Evolutionary conservation across 2,797 vertebrate genomes (phyloP).

Genomic region (Gallinago solitaria): DNA sequence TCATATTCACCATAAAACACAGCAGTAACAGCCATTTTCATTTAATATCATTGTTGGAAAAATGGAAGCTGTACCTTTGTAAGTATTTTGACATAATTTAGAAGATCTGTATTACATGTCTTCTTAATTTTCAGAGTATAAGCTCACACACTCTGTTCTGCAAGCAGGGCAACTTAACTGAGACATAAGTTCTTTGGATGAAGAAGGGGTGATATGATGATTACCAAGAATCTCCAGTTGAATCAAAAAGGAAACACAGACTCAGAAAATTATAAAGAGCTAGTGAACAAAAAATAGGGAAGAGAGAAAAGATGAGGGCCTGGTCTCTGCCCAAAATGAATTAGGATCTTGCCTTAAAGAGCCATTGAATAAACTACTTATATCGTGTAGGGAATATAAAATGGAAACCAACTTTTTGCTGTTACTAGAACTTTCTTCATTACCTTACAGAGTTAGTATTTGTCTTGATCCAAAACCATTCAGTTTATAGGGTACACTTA

Average conservation of each 20-base stretch:
- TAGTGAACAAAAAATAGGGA: not conserved
- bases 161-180: not conserved
- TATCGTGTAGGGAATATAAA: not conserved
- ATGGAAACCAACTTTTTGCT: not conserved
- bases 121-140: not conserved
- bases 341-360: not conserved
- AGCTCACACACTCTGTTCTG: not conserved
- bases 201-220: not conserved
- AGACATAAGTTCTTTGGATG: not conserved
- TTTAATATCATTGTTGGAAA: not conserved
- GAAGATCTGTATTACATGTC: not conserved
- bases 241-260: not conserved
- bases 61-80: not conserved
- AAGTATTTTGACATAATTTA: not conserved
- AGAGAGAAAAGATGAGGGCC: not conserved
- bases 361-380: not conserved
- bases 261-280: not conserved
- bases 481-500: not conserved
- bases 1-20: not conserved
- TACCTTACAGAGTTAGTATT: not conserved
- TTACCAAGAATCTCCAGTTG: not conserved
- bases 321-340: not conserved
- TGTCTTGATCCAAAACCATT: not conserved
- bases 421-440: not conserved
- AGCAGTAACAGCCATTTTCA: not conserved